phyloP scores from a whole-genome alignment of 37 sponge, comb jelly and placozoan genomes.

The Sycon ciliatum region DNA sequence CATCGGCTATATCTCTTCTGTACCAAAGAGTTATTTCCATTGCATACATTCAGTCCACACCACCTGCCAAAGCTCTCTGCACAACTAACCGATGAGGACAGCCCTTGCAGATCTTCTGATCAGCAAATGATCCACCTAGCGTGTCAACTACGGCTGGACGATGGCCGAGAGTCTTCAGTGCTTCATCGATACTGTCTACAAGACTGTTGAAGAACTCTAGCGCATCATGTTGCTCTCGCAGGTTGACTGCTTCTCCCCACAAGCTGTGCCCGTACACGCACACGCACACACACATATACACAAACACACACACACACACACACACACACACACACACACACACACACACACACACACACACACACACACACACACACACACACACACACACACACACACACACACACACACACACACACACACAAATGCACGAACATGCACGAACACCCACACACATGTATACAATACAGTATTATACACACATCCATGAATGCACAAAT shows the following conservation, averaged over 20 bases:
- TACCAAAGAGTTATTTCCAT: too few relatives aligned
- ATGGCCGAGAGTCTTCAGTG: conserved; percentile 47
- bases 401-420: conserved; percentile 5
- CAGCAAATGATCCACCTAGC: conserved; percentile 90
- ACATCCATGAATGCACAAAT: too few relatives aligned
- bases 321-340: conserved; percentile 5
- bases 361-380: conserved; percentile 5
- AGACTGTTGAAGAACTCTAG: conserved; percentile 94
- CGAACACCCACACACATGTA: background rate
- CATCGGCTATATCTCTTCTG: too few relatives aligned
- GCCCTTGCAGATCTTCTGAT: conserved; percentile 96
- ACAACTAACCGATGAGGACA: conserved; percentile 74
- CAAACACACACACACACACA: conserved; percentile 1
- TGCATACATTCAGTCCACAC: too few relatives aligned
- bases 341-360: conserved; percentile 5
- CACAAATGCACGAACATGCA: background rate
- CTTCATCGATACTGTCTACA: conserved; percentile 86
- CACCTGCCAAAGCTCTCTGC: too few relatives aligned
- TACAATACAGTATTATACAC: background rate
- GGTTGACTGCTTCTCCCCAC: conserved; percentile 84
- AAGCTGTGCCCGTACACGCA: conserved; percentile 20
- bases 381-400: conserved; percentile 5
- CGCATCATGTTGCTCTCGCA: conserved; percentile 96
- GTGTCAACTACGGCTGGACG: conserved; percentile 32
- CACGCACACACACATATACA: background rate